phyloP scores from a whole-genome alignment of 2,888 invertebrate species.

The Dasysyrphus albostriatus region DNA sequence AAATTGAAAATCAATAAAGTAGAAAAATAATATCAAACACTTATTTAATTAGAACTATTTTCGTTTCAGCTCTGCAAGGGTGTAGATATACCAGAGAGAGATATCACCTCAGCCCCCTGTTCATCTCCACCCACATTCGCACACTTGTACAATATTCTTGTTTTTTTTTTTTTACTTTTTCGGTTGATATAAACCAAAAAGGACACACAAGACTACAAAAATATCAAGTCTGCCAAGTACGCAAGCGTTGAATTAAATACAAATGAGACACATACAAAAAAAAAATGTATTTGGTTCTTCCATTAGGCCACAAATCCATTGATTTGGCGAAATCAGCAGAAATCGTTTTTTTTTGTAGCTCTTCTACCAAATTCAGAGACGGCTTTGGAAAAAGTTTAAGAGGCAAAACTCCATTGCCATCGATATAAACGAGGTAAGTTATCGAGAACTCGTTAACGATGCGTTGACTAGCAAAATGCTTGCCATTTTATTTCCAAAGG shows the following conservation, averaged over 20 bases:
- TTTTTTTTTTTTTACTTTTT: conserved; percentile 1
- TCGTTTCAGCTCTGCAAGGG: conserved; percentile 3
- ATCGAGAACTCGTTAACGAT: conserved; percentile 16
- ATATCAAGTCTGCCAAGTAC: conserved; percentile 3
- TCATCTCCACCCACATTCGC: conserved; percentile 18
- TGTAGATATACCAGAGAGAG: background rate
- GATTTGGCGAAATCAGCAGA: conserved; percentile 37
- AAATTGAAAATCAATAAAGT: conserved; percentile 51
- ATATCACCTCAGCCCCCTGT: background rate
- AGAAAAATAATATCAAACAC: conserved; percentile 34
- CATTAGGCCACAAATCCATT: conserved; percentile 48
- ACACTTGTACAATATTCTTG: conserved; percentile 8
- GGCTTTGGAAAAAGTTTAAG: conserved; percentile 12
- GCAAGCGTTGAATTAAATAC: conserved; percentile 51
- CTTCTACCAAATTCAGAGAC: conserved; percentile 1
- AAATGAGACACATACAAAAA: conserved; percentile 51
- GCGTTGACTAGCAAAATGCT: conserved; percentile 40
- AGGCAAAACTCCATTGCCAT: background rate
- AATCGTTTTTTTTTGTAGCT: conserved; percentile 11
- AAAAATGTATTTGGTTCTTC: conserved; percentile 41
- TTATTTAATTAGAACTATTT: conserved; percentile 59
- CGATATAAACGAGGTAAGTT: conserved; percentile 15
- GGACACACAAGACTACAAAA: conserved; percentile 28
- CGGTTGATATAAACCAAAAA: conserved; percentile 19
- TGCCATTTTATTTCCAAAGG: background rate